phyloP scores from a whole-genome alignment of 2,797 vertebrate genomes.

The Siniperca undulata region DNA sequence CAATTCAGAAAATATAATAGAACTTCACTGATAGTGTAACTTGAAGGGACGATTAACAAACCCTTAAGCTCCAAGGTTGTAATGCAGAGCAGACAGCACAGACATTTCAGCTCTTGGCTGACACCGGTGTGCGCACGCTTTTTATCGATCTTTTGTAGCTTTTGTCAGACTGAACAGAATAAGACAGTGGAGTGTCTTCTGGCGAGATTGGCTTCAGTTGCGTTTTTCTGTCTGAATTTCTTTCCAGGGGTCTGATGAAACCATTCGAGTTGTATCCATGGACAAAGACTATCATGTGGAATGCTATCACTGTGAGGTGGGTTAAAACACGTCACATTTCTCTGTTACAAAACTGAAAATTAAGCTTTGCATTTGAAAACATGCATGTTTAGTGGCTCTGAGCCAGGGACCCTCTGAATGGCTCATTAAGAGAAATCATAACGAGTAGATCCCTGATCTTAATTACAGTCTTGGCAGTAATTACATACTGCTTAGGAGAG shows the following conservation, averaged over 20 bases:
- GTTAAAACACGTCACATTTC: constrained; percentile 45
- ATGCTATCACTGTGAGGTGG: constrained; percentile 96
- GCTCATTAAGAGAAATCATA: constrained; percentile 64
- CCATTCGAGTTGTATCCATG: constrained; percentile 97
- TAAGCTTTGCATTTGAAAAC: constrained; percentile 2
- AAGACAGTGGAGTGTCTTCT: constrained; percentile 9
- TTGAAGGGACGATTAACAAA: not conserved
- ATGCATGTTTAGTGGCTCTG: constrained; percentile 21
- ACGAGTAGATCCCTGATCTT: constrained; percentile 56
- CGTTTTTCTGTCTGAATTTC: constrained; percentile 45
- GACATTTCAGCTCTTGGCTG: constrained; percentile 8
- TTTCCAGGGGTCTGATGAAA: constrained; percentile 95
- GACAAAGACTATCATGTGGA: constrained; percentile 97
- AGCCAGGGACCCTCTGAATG: constrained; percentile 45
- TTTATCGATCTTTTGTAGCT: constrained; percentile 31
- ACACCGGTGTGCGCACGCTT: not conserved
- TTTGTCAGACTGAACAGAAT: constrained; percentile 43
- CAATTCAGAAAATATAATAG: constrained; percentile 10
- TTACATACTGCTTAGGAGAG: constrained; percentile 51
- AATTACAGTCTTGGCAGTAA: constrained; percentile 69
- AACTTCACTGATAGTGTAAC: not conserved
- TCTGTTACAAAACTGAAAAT: not conserved
- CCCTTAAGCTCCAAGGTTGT: constrained; percentile 8
- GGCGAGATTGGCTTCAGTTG: constrained; percentile 9
- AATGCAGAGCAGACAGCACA: constrained; percentile 15